Evolutionary conservation across 2,113 vertebrate genomes (phyloP), one percentile per base, ranked within the genome.

Genomic region (Hypocryptadius cinnamomeus): DNA sequence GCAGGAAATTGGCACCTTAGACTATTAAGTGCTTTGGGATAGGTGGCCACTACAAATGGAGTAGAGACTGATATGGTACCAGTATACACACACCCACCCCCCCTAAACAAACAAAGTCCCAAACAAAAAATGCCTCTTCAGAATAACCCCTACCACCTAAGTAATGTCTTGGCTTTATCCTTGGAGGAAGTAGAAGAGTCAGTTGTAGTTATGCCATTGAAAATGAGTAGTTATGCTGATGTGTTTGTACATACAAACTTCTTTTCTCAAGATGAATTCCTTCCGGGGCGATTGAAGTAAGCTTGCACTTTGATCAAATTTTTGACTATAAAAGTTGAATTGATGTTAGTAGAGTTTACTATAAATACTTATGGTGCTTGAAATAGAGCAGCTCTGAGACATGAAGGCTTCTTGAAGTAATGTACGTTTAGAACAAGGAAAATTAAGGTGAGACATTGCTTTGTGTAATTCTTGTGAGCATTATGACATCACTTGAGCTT

Each of bases 71-170:
- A 35, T 64, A 11, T 1, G 21, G 20, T 54, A 47, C 20, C 23
- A 40, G 8, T 56, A 8, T 10, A 6, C 12, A 2, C 31, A 10
- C 14, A 5, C 10, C 8, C 20, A 9, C 19, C 3, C 6, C 33
- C n/a, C 10, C 20, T 21, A 14, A 73, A 22, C 22, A 69, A 45
- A 51, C 27, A 39, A 39, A 68, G 40, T n/a, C 6, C 21, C 48
- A 48, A 28, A 70, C 13, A 15, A 48, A 35, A 18, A 22, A 4
- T 11, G 10, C 5, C 2, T 33, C 15, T 61, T 37, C 19, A 24
- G 17, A 81, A 33, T 19, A 68, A 48, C 13, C 7, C 8, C 16
- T 79, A 20, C 11, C 10, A 72, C 74, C n/a, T 65, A 25, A 57
- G 6, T 15, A 8, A 71, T 13, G 5, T 64, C 27, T 51, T 56